Conservation (phyloP, 2,797 vertebrate species). For the Sebastes variabilis region DNA sequence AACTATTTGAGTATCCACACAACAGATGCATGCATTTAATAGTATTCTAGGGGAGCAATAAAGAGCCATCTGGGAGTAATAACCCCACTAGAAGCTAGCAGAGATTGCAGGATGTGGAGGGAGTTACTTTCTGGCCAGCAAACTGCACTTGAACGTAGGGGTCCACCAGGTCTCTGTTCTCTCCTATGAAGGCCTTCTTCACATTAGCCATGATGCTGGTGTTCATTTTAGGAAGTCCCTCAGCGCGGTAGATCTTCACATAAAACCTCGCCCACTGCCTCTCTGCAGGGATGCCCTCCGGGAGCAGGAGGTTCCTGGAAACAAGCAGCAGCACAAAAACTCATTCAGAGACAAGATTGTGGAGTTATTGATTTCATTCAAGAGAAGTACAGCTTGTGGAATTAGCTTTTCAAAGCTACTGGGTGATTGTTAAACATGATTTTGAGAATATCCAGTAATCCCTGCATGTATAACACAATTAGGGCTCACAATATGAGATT, state of each 20-base stretch:
- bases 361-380: neutral
- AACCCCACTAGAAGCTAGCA: neutral
- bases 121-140: slow-evolving; percentile 93
- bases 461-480: no score
- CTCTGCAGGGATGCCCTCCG: slow-evolving; percentile 92
- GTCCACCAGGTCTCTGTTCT: slow-evolving; percentile 96
- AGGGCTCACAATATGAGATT: no score
- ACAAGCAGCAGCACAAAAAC: slow-evolving; percentile 6
- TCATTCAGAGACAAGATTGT: neutral
- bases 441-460: neutral
- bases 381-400: neutral
- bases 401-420: neutral
- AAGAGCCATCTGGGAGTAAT: neutral
- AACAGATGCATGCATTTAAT: neutral
- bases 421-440: neutral
- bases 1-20: neutral
- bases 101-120: neutral
- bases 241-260: slow-evolving; percentile 92
- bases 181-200: slow-evolving; percentile 97
- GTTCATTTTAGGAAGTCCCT: slow-evolving; percentile 98
- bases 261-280: slow-evolving; percentile 97
- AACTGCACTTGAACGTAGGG: slow-evolving; percentile 97
- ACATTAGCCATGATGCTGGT: slow-evolving; percentile 98
- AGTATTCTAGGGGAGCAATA: neutral
- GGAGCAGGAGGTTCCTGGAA: slow-evolving; percentile 92